Base-by-base conservation (phyloP, 2,797 vertebrate species). In the Gorsachius magnificus region DNA sequence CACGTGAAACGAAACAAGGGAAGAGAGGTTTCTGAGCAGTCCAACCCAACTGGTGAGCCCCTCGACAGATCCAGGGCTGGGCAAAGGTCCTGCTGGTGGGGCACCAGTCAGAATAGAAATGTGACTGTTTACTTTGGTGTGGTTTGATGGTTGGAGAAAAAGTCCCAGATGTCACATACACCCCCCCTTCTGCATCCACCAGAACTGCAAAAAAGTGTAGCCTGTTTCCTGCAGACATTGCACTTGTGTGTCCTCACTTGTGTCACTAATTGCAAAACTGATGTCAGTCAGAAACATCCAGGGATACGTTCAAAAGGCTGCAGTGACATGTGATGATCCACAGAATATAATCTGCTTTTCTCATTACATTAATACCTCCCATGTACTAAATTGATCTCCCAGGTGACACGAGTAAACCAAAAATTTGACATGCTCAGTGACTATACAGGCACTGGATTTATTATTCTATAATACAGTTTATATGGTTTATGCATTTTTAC, bases 1-100 rank as follows among this genome's bases (percentile, higher is more conserved):
- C 54, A 69, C 54, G 93, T 80, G 83, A 94, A 97, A 93, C 20
- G 19, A 70, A 96, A 91, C 10, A 48, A 29, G 65, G 50, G 28
- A 87, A 83, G 48, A 81, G 69, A 94, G 20, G 28, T 65, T 90
- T 96, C 70, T 81, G 64, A 95, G 57, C 33, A 61, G 21, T 87
- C 50, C 69, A 85, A 33, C 45, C 16, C 43, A 41, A 46, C 3
- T 5, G 46, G 63, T 22, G 11, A 89, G n/a, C 13, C 83, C 36
- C 48, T 65, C 2, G 5, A 31, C 8, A 51, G 66, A 53, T 61
- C 38, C 63, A 66, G 29, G 25, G 19, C 16, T 43, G 57, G 46
- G 16, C 9, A 84, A 90, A 91, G 65, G 51, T 60, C 84, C 58
- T 89, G 38, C 64, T 70, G 48, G 18, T 46, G 21, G 14, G 19